phyloP scores from a whole-genome alignment of 2,888 invertebrate genomes.

The Cryptocheilus praepositus region DNA sequence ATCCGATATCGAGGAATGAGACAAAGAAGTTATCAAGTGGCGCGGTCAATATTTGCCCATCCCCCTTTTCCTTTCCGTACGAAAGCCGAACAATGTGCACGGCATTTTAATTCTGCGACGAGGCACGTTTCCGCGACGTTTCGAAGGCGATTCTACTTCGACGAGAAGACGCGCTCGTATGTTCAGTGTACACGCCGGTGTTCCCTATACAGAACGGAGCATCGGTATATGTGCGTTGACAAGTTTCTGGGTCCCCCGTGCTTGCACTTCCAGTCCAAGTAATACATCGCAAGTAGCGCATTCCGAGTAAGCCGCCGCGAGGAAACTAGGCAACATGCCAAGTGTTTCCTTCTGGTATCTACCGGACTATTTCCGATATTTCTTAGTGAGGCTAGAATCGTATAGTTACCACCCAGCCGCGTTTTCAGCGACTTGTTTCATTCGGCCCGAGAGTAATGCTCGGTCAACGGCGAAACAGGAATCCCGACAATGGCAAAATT shows the following conservation, averaged over 20 bases:
- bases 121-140: slow-evolving; percentile 14
- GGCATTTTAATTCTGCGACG: slow-evolving; percentile 37
- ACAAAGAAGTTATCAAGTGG: slow-evolving; percentile 6
- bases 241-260: slow-evolving; percentile 2
- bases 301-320: slow-evolving; percentile 37
- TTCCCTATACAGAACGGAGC: slow-evolving; percentile 30
- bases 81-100: slow-evolving; percentile 33
- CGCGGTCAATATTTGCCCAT: slow-evolving; percentile 7
- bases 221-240: neutral
- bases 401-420: slow-evolving; percentile 9
- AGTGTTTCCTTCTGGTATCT: slow-evolving; percentile 51
- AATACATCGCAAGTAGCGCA: slow-evolving; percentile 49
- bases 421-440: too few species aligned
- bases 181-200: neutral
- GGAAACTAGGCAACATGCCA: slow-evolving; percentile 46
- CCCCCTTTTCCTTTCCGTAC: slow-evolving; percentile 27
- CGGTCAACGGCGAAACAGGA: neutral
- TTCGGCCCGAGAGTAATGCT: neutral
- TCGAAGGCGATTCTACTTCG: slow-evolving; percentile 45
- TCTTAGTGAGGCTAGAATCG: slow-evolving; percentile 42
- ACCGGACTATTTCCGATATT: slow-evolving; percentile 53
- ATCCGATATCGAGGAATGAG: slow-evolving; percentile 2
- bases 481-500: neutral
- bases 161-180: slow-evolving; percentile 2
- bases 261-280: slow-evolving; percentile 43